A percentile compares a stretch with the other conserved stretches of the same genome.
phyloP scores from a whole-genome alignment of 2,888 invertebrate genomes.

The Pollenia angustigena region DNA sequence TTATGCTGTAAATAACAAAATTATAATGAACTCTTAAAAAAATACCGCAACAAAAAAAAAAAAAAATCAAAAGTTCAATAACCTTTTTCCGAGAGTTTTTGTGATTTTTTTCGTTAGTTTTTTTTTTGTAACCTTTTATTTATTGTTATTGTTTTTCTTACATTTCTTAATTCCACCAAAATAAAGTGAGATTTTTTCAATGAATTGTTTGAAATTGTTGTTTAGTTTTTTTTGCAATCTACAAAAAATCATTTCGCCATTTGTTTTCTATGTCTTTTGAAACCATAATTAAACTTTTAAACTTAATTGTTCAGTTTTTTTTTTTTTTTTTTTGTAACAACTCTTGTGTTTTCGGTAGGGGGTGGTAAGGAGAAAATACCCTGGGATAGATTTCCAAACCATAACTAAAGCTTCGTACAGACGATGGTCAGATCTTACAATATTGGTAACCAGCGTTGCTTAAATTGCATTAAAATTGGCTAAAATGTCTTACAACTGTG shows the following conservation, averaged over 20 bases:
- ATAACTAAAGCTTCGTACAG: no score
- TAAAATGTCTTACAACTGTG: no score
- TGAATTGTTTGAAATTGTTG: slow-evolving; percentile 28
- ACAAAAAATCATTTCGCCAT: slow-evolving; percentile 34
- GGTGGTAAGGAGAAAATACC: neutral
- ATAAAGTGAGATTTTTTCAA: slow-evolving; percentile 48
- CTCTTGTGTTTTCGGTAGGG: neutral
- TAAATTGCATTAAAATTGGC: no score
- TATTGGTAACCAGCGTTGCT: no score
- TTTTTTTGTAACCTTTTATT: slow-evolving; percentile 3
- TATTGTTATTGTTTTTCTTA: slow-evolving; percentile 14
- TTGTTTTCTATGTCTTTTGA: slow-evolving; percentile 19
- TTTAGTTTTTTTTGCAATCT: neutral
- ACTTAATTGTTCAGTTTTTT: neutral
- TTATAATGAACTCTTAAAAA: slow-evolving; percentile 67
- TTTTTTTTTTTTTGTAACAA: neutral
- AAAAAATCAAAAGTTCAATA: slow-evolving; percentile 79
- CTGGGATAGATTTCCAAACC: neutral
- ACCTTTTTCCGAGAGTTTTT: slow-evolving; percentile 75
- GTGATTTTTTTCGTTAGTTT: slow-evolving; percentile 2
- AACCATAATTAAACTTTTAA: slow-evolving; percentile 34
- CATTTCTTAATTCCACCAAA: neutral
- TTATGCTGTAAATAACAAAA: slow-evolving; percentile 71
- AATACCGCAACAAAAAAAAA: slow-evolving; percentile 72
- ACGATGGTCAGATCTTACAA: no score